Percentiles rank a stretch among this genome's conserved stretches.
phyloP scores from a whole-genome alignment of 1,140 invertebrate genomes.

The Drosophila rufa region DNA sequence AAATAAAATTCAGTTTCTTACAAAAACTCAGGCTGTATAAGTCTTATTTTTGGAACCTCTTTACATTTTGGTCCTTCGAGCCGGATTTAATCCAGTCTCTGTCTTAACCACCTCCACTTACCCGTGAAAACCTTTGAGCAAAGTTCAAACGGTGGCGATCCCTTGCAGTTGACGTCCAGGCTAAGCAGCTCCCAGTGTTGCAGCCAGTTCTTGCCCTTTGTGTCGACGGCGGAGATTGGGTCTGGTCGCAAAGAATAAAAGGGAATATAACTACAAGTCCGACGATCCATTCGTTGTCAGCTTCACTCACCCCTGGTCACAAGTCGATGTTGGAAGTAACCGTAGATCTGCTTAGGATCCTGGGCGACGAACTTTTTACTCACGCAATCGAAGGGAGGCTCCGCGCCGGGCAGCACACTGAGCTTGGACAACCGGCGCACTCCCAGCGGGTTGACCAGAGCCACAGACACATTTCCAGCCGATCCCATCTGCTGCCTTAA shows the following conservation, averaged over 20 bases:
- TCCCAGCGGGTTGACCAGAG: conserved; percentile 64
- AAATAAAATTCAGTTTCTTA: no score
- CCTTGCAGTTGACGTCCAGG: conserved; percentile 89
- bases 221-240: conserved; percentile 88
- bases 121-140: conserved; percentile 87
- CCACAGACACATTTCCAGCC: conserved; percentile 47
- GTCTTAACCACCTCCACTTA: conserved; percentile 5
- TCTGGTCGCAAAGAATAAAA: conserved; percentile 86
- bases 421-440: conserved; percentile 37
- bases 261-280: not conserved
- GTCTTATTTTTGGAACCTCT: no score
- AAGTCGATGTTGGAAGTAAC: conserved; percentile 89
- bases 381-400: conserved; percentile 87
- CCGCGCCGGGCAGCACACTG: conserved; percentile 49
- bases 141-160: conserved; percentile 89
- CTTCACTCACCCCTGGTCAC: conserved; percentile 87
- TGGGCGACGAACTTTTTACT: conserved; percentile 87
- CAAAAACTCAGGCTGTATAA: no score
- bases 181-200: conserved; percentile 91
- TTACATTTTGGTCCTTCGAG: no score
- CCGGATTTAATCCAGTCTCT: no score
- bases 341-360: conserved; percentile 89
- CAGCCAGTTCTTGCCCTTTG: conserved; percentile 91
- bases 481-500: conserved; percentile 60
- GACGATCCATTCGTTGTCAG: not conserved